These are phyloP conservation scores for Telenomus remus DNA, from an alignment of 1,140 invertebrate genomes.

Conservation along the genomic window DNA sequence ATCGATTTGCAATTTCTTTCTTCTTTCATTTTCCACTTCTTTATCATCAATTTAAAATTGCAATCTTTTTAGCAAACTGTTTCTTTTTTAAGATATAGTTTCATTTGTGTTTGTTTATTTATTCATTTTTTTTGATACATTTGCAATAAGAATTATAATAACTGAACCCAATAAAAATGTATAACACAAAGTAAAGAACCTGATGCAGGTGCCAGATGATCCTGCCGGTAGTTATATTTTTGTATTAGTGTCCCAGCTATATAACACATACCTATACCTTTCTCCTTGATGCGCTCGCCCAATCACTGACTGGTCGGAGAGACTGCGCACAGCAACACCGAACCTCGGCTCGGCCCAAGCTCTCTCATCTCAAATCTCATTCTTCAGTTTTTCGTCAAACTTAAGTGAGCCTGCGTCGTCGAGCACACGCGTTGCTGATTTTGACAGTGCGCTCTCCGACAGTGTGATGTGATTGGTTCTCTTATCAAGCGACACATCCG, in stretches of 20 bases:
- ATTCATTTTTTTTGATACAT: no score
- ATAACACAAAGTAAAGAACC: no score
- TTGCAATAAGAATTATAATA: no score
- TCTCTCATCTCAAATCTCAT: constrained; percentile 19
- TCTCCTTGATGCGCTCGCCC: constrained; percentile 42
- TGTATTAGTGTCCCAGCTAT: constrained; percentile 1
- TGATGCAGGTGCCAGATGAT: no score
- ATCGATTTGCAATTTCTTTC: no score
- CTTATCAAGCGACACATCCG: constrained; percentile 1
- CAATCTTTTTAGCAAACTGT: no score
- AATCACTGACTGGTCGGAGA: constrained; percentile 37
- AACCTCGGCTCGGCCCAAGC: constrained; percentile 6
- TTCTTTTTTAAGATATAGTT: no score
- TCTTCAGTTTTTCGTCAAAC: constrained; percentile 45
- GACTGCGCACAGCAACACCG: constrained; percentile 32
- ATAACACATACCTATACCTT: constrained; percentile 45
- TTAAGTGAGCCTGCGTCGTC: constrained; percentile 12
- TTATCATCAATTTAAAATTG: no score
- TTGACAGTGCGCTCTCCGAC: constrained; percentile 21
- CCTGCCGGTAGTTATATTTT: constrained; percentile 9
- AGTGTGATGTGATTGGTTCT: constrained; percentile 39
- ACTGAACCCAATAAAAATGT: no score
- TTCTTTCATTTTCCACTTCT: no score
- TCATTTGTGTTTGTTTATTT: no score
- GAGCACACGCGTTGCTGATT: constrained; percentile 3